A percentile compares a stretch with the other conserved stretches of the same genome.
Conservation (phyloP, 2,113 vertebrate genomes). For the Sinocyclocheilus anshuiensis region DNA sequence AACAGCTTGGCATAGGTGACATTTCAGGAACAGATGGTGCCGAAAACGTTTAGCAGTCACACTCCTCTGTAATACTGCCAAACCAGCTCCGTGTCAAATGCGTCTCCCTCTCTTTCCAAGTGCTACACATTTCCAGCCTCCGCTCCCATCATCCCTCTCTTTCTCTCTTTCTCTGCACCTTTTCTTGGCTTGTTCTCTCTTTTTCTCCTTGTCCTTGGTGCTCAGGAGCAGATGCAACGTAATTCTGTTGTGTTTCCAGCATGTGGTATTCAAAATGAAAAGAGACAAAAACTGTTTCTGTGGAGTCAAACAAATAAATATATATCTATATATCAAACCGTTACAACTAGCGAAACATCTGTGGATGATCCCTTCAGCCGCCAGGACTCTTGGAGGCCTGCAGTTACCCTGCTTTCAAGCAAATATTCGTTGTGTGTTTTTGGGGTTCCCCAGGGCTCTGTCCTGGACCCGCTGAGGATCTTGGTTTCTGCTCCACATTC, state of each 20-base stretch:
- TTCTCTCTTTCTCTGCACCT: conserved; percentile 57
- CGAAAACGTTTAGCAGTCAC: conserved; percentile 18
- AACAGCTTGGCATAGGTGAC: not conserved
- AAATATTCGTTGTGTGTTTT: conserved; percentile 68
- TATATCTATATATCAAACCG: conserved; percentile 47
- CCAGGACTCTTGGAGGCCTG: conserved; percentile 60
- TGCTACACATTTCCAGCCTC: conserved; percentile 47
- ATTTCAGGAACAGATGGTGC: conserved; percentile 22
- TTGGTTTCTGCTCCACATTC: conserved; percentile 63
- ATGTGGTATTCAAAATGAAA: conserved; percentile 81
- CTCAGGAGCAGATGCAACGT: conserved; percentile 68
- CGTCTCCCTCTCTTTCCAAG: conserved; percentile 51
- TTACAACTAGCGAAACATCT: conserved; percentile 61
- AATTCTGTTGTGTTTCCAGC: conserved; percentile 79
- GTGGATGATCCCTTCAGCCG: conserved; percentile 69
- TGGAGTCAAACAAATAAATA: conserved; percentile 68
- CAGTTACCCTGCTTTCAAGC: conserved; percentile 65
- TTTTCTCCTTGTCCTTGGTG: conserved; percentile 68
- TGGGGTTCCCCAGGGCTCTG: conserved; percentile 57
- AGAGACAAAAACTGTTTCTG: conserved; percentile 73
- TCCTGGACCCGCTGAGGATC: conserved; percentile 59
- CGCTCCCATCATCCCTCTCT: conserved; percentile 36
- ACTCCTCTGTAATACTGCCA: conserved; percentile 65
- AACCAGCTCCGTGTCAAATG: conserved; percentile 60
- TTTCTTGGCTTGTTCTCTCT: conserved; percentile 45